These are phyloP conservation scores for Cerastis leucographa DNA, from an alignment of 2,888 invertebrate genomes.

Conservation along the genomic window DNA sequence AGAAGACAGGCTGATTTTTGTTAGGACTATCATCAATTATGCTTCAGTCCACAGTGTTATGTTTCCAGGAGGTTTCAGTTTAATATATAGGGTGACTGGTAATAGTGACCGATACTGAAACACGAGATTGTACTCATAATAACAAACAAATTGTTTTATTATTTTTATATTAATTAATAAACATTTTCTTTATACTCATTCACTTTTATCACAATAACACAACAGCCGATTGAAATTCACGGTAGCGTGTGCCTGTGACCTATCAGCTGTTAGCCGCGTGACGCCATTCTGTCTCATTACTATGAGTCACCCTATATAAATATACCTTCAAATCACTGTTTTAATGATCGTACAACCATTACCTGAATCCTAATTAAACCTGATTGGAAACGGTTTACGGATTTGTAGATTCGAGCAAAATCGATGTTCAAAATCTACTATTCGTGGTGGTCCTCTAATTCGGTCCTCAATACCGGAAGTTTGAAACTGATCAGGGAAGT, in stretches of 20 bases:
- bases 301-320: too few species aligned
- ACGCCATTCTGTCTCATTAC: too few species aligned
- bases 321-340: not conserved
- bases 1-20: not conserved
- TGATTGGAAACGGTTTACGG: conserved; percentile 18
- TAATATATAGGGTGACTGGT: not conserved
- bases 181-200: too few species aligned
- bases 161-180: too few species aligned
- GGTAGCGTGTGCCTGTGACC: too few species aligned
- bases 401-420: not conserved
- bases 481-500: conserved; percentile 2
- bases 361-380: conserved; percentile 1
- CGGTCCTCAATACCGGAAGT: not conserved
- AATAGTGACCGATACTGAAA: too few species aligned
- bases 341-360: conserved; percentile 1
- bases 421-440: not conserved
- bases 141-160: too few species aligned
- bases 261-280: too few species aligned
- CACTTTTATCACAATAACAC: too few species aligned
- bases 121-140: too few species aligned
- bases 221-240: too few species aligned
- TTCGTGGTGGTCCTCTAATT: not conserved
- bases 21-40: not conserved
- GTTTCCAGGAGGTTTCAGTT: not conserved
- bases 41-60: not conserved